phyloP scores from a whole-genome alignment of 2,797 vertebrate species.

The Galagoides demidoff region DNA sequence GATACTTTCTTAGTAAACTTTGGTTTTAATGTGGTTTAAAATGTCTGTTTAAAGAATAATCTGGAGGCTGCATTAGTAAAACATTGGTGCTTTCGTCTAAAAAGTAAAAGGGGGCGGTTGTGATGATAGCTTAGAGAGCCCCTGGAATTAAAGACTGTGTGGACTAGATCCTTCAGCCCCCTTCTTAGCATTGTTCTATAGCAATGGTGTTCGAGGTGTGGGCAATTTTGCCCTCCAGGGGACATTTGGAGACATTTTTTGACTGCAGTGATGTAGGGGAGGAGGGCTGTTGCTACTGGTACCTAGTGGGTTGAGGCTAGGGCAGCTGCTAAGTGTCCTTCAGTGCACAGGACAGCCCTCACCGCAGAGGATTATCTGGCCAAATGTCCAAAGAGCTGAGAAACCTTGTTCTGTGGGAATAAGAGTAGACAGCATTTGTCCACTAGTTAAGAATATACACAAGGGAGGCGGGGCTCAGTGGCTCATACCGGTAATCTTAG shows the following conservation, averaged over 20 bases:
- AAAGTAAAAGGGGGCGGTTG: not conserved
- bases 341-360: not conserved
- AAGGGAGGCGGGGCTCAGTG: no score
- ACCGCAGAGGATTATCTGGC: not conserved
- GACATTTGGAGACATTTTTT: not conserved
- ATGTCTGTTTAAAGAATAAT: not conserved
- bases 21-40: conserved; percentile 2
- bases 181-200: not conserved
- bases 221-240: not conserved
- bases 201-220: not conserved
- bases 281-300: not conserved
- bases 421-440: not conserved
- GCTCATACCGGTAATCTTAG: no score
- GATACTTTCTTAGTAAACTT: not conserved
- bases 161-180: not conserved
- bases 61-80: not conserved
- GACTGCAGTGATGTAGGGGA: not conserved
- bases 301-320: not conserved
- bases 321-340: not conserved
- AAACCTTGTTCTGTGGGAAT: not conserved
- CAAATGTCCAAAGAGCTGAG: not conserved
- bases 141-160: not conserved
- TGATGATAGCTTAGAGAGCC: not conserved
- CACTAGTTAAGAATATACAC: not conserved
- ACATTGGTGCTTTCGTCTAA: not conserved